Conservation (phyloP, 30 jellyfish, hydroid and myxozoan species). For the Aurelia sp. region DNA sequence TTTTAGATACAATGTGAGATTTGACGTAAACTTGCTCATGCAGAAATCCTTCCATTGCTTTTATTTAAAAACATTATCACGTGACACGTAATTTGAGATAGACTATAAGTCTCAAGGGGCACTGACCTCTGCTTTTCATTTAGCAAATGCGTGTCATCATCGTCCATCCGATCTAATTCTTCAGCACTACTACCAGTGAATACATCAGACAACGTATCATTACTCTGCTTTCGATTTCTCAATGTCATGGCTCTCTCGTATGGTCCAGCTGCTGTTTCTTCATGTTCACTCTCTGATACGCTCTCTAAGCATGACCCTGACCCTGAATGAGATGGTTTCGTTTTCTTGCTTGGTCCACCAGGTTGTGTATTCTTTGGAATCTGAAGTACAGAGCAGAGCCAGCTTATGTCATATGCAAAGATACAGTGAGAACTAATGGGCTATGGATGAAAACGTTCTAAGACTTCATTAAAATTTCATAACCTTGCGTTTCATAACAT, state of each 20-base stretch:
- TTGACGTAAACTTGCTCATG: too few species aligned
- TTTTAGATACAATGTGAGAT: too few species aligned
- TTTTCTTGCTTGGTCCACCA: constrained; percentile 61
- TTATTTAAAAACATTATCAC: too few species aligned
- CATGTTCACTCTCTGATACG: constrained; percentile 79
- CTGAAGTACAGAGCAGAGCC: constrained; percentile 2
- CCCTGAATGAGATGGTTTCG: constrained; percentile 75
- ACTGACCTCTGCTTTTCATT: not conserved
- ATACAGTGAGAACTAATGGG: too few species aligned
- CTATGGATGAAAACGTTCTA: too few species aligned
- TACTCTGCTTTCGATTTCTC: constrained; percentile 51
- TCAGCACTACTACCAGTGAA: constrained; percentile 68
- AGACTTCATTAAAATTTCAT: too few species aligned
- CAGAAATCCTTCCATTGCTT: too few species aligned
- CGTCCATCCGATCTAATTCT: constrained; percentile 41
- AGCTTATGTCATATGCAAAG: too few species aligned
- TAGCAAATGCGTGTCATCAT: constrained; percentile 1
- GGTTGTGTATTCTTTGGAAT: constrained; percentile 37
- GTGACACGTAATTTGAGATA: too few species aligned
- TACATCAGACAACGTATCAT: constrained; percentile 36
- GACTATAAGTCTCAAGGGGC: too few species aligned
- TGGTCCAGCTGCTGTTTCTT: constrained; percentile 59
- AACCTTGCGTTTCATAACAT: too few species aligned
- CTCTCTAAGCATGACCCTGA: constrained; percentile 76
- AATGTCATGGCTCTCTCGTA: constrained; percentile 65